Base-by-base conservation (phyloP, 2,888 invertebrate genomes). In the Sphinx pinastri region DNA sequence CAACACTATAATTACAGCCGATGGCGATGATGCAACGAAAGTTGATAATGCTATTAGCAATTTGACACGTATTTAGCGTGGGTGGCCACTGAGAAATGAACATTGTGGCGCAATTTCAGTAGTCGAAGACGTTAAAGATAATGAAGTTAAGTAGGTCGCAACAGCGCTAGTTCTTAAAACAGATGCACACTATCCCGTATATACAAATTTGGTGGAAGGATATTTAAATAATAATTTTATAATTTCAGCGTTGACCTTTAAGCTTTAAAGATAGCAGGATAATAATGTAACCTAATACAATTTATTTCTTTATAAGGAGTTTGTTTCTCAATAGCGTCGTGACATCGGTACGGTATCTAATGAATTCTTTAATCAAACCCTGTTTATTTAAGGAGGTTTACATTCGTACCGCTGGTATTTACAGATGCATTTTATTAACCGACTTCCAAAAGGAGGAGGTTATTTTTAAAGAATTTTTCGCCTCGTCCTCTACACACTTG, bases 11-110 rank as follows among this genome's bases (percentile, higher is more conserved):
- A 90, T 88, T 87, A 84, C 84, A 82, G 81, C 76, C 79, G 83
- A 84, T 83, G 86, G 77, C 77, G 86, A 87, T 92, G 91, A 92
- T 90, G 92, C 88, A 92, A 93, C 79, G 89, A 92, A 91, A 92
- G 91, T 88, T 90, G 92, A 92, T 93, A 91, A 91, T 88, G 86
- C 85, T 87, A 88, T 89, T 88, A 90, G 87, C 90, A 85, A 88
- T 90, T 89, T 90, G 90, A 92, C 92, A 93, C 92, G 92, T 91
- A 84, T 84, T 85, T 82, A 84, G 86, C 84, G 91, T 91, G 89
- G 91, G 91, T 88, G 89, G 89, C 77, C 86, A 83, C 83, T 75
- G 81, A 83, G 84, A 86, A 88, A 86, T 85, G 86, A 84, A 83
- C 84, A 85, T 84, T 80, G 81, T 88, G 86, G 83, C 83, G 86